Percentiles rank a stretch among this genome's conserved stretches.
These are phyloP conservation scores for Drosophila subpulchrella DNA, from an alignment of 1,140 invertebrate species.

Conservation along the genomic window DNA sequence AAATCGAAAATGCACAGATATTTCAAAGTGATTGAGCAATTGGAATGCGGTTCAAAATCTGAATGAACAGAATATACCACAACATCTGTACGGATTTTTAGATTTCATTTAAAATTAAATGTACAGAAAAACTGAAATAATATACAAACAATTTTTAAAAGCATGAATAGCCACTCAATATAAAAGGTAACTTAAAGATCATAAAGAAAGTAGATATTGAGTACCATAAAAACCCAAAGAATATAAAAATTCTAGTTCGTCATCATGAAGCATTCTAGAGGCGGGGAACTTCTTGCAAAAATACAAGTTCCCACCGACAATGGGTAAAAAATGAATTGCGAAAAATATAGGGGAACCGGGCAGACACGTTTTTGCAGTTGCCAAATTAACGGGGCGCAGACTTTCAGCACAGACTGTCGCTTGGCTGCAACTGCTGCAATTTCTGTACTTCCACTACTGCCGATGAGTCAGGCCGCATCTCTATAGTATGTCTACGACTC, in stretches of 20 bases:
- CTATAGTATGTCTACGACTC: slow-evolving; percentile 15
- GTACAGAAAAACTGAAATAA: too few species aligned
- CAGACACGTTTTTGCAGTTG: slow-evolving; percentile 52
- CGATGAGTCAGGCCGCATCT: slow-evolving; percentile 52
- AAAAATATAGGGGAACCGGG: slow-evolving; percentile 1
- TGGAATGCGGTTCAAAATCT: background rate
- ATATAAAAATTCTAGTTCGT: background rate
- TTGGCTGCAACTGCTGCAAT: slow-evolving; percentile 30
- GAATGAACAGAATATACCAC: too few species aligned
- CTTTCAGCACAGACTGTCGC: slow-evolving; percentile 64
- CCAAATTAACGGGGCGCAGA: slow-evolving; percentile 69
- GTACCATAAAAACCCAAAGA: background rate
- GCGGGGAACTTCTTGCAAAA: background rate
- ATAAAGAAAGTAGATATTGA: background rate
- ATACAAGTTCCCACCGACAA: slow-evolving; percentile 16
- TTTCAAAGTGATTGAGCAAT: background rate
- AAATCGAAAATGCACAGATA: background rate
- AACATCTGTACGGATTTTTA: too few species aligned
- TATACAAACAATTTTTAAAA: too few species aligned
- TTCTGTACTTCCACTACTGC: slow-evolving; percentile 27
- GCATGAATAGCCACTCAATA: too few species aligned
- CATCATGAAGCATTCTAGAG: slow-evolving; percentile 4
- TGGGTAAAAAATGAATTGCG: slow-evolving; percentile 7
- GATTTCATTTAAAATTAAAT: too few species aligned
- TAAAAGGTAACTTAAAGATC: background rate